Conservation (phyloP, 1,140 invertebrate genomes). For the Aphidius gifuensis region DNA sequence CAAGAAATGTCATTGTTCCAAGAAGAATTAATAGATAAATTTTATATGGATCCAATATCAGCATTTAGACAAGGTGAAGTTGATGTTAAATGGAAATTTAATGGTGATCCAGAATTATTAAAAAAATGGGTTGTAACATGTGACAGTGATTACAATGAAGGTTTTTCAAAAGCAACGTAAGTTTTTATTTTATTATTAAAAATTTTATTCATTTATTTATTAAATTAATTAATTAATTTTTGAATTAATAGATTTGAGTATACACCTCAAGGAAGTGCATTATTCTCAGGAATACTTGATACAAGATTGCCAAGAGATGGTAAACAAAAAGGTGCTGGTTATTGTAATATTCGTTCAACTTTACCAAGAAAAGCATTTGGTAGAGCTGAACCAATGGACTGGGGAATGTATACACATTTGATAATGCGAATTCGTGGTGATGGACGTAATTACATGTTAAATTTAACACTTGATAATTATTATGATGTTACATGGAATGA, state of each 20-base stretch:
- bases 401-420: constrained; percentile 77
- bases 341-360: constrained; percentile 71
- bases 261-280: constrained; percentile 65
- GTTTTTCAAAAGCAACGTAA: constrained; percentile 66
- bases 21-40: constrained; percentile 66
- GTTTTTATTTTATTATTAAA: constrained; percentile 3
- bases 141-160: constrained; percentile 79
- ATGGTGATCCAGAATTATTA: constrained; percentile 58
- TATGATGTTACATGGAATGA: constrained; percentile 84
- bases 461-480: constrained; percentile 66
- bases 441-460: constrained; percentile 81
- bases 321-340: constrained; percentile 68
- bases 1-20: constrained; percentile 65
- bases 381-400: constrained; percentile 66
- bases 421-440: constrained; percentile 85
- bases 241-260: constrained; percentile 53
- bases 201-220: not conserved
- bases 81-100: constrained; percentile 70
- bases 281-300: constrained; percentile 75
- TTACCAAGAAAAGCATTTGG: constrained; percentile 78
- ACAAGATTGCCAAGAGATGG: constrained; percentile 78
- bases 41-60: constrained; percentile 61
- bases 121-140: constrained; percentile 71
- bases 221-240: constrained; percentile 5
- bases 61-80: constrained; percentile 63